Evolutionary conservation across 2,797 vertebrate species (phyloP).

Genomic region (Salarias fasciatus): DNA sequence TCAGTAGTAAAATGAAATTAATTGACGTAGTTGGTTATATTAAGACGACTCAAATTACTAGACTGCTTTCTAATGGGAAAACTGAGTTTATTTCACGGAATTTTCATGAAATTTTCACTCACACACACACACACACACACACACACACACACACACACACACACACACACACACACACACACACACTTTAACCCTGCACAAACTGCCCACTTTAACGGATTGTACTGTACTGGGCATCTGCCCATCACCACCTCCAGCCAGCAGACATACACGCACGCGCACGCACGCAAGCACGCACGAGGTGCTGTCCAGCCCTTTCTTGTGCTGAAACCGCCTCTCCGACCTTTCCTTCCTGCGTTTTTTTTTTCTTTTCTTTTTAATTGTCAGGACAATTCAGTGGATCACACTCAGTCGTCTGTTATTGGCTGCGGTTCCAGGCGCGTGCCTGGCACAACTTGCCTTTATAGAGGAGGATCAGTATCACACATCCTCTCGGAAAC

Average conservation of each 20-base stretch:
- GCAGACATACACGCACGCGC: slow-evolving; percentile 1
- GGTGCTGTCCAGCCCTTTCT: slow-evolving; percentile 53
- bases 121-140: too few relatives aligned
- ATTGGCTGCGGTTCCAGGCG: slow-evolving; percentile 4
- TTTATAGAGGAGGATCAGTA: slow-evolving; percentile 18
- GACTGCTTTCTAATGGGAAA: too few relatives aligned
- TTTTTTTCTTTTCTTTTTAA: slow-evolving; percentile 5
- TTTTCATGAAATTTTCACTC: too few relatives aligned
- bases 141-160: too few relatives aligned
- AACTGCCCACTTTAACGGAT: slow-evolving; percentile 51
- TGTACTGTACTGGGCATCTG: slow-evolving; percentile 41
- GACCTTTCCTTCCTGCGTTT: neutral
- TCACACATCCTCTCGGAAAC: slow-evolving; percentile 15
- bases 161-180: too few relatives aligned
- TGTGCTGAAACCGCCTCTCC: slow-evolving; percentile 50
- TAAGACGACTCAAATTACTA: too few relatives aligned
- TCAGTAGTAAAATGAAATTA: too few relatives aligned
- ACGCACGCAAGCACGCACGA: neutral
- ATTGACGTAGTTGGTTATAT: too few relatives aligned
- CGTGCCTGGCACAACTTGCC: slow-evolving; percentile 17
- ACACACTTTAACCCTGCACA: slow-evolving; percentile 54
- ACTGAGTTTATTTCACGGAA: too few relatives aligned
- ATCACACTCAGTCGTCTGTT: slow-evolving; percentile 1
- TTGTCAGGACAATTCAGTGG: slow-evolving; percentile 19
- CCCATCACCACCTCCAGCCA: neutral